Conservation (phyloP, 1,140 invertebrate species). For the Muscidifurax raptorellus region DNA sequence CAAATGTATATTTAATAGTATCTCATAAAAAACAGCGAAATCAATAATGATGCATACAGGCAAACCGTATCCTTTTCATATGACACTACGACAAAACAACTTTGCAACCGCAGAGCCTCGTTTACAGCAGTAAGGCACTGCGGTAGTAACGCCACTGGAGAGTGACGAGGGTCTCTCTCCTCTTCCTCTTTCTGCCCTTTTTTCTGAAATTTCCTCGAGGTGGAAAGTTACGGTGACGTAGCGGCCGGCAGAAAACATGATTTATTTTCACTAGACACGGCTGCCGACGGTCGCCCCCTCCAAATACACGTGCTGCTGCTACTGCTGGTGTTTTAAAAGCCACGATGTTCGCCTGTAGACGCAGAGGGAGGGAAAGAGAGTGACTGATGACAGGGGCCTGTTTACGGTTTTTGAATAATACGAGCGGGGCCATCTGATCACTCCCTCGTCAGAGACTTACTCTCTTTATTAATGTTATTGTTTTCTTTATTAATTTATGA, state of each 20-base stretch:
- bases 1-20: no score
- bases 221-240: background rate
- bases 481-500: no score
- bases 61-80: no score
- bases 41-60: no score
- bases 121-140: background rate
- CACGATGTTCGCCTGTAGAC: background rate
- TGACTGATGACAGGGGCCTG: background rate
- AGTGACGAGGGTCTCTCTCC: background rate
- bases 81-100: background rate
- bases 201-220: background rate
- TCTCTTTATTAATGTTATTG: background rate
- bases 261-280: constrained; percentile 29
- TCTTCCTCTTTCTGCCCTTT: background rate
- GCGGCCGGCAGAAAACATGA: background rate
- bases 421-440: constrained; percentile 5
- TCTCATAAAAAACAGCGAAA: no score
- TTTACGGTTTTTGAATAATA: background rate
- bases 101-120: background rate
- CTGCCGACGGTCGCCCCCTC: background rate
- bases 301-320: constrained; percentile 3
- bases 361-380: background rate
- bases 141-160: background rate
- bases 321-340: background rate
- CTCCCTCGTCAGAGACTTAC: background rate